Evolutionary conservation across 2,888 invertebrate species (phyloP).

Genomic region (Megalurothrips usitatus): DNA sequence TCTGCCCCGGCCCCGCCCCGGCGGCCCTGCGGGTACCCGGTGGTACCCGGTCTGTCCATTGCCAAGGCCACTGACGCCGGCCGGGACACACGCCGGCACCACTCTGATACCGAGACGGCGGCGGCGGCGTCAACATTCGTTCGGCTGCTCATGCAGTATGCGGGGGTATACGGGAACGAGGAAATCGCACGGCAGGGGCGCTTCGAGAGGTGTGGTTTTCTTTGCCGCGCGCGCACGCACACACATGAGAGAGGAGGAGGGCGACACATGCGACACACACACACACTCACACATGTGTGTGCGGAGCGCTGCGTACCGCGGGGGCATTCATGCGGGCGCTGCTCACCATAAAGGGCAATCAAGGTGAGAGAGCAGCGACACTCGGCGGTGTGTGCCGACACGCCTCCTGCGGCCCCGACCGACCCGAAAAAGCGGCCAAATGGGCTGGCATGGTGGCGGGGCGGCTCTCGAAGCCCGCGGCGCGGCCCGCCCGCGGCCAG

Average conservation of each 20-base stretch:
- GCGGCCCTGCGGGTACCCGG: not conserved
- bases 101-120: not conserved
- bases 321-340: not conserved
- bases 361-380: not conserved
- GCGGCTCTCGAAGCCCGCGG: not conserved
- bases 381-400: no score
- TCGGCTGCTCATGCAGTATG: no score
- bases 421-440: not conserved
- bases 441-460: not conserved
- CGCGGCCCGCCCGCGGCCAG: not conserved
- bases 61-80: not conserved
- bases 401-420: not conserved
- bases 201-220: no score
- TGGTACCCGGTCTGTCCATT: not conserved
- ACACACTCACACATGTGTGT: no score
- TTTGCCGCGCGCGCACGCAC: no score
- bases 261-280: no score
- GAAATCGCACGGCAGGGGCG: no score
- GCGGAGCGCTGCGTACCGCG: no score
- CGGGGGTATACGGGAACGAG: no score
- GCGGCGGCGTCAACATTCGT: not conserved
- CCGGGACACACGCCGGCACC: not conserved
- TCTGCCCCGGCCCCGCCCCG: not conserved
- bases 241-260: no score
- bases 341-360: not conserved